Base-by-base conservation (phyloP, 2,888 invertebrate genomes). In the Agonopterix heracliana region DNA sequence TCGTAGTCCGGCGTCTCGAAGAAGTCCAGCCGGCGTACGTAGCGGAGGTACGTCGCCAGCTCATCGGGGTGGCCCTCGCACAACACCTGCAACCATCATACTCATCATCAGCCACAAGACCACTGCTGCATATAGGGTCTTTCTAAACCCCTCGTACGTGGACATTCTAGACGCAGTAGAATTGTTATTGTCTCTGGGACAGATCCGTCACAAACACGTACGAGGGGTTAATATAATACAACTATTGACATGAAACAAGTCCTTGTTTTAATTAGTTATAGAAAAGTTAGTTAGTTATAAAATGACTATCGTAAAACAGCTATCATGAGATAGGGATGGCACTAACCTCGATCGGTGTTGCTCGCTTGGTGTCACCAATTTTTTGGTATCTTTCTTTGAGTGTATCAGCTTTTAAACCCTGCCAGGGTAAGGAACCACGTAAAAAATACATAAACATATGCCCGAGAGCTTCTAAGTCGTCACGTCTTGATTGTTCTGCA, bases 361-460 rank as follows among this genome's bases (percentile, higher is more conserved):
- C 97, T 74, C 99, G 92, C 89, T 99, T 99, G 63, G 99, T 99
- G 89, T 99, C 99, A 72, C 99, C 99, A 83, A 99, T 99, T 92
- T 99, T 99, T 91, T 99, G 99, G 91, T 99, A 99, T 81, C 99
- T 92, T 90, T 99, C 98, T 91, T 99, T 99, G 76, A 99, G 92
- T 75, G 98, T 99, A 89, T 99, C 99, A 70, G 99, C 99, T 92
- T 99, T 99, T 78, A 99, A 93, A 71, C 99, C 99, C 91, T 99
- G 99, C 99, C 99, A 99, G 67, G 99, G 99, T 88, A 99, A 92
- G 86, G 98, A 98, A 73, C 99, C 99, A 71, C 99, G 93, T 88
- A 99, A 92, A 91, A 99, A 99, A 92, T 99, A 99, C 99, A 99
- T 99, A 91, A 99, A 99, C 99, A 99, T 99, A 91, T 99, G 99